phyloP scores from a whole-genome alignment of 1,140 invertebrate genomes.

The Drosophila yakuba region DNA sequence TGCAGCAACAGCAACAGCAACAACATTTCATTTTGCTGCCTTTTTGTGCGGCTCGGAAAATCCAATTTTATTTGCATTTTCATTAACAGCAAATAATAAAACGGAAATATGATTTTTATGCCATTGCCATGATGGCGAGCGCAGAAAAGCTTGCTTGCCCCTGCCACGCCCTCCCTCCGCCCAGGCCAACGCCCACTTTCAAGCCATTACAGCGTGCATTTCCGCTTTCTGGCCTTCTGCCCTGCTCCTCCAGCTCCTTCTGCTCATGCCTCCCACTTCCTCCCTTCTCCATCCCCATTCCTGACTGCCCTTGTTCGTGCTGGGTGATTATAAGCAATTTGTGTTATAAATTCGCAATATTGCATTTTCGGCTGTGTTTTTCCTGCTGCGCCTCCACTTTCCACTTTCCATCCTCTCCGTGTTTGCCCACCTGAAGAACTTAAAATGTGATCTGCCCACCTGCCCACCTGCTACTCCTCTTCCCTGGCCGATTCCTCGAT shows the following conservation, averaged over 20 bases:
- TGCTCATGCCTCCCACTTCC: not conserved
- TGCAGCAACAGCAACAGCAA: conserved; percentile 15
- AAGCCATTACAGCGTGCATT: conserved; percentile 80
- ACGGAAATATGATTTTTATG: conserved; percentile 82
- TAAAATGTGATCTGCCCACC: not conserved
- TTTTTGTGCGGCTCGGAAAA: conserved; percentile 76
- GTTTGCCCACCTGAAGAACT: not conserved
- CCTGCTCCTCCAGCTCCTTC: conserved; percentile 11
- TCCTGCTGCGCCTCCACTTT: conserved; percentile 6
- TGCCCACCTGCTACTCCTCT: conserved; percentile 23
- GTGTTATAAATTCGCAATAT: conserved; percentile 81
- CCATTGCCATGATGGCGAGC: conserved; percentile 57
- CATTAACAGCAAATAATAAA: conserved; percentile 82
- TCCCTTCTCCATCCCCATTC: not conserved
- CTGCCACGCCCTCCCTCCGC: not conserved
- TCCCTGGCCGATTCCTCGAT: conserved; percentile 57
- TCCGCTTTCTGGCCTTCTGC: conserved; percentile 56
- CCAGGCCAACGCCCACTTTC: conserved; percentile 58
- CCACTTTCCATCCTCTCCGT: not conserved
- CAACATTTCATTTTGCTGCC: conserved; percentile 69
- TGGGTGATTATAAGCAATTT: conserved; percentile 79
- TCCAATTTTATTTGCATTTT: conserved; percentile 82
- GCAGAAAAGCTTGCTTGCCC: conserved; percentile 39
- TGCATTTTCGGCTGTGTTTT: conserved; percentile 64
- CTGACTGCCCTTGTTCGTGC: conserved; percentile 42